Base-by-base conservation (phyloP, 2,888 invertebrate species). In the Hirtodrosophila confusa region DNA sequence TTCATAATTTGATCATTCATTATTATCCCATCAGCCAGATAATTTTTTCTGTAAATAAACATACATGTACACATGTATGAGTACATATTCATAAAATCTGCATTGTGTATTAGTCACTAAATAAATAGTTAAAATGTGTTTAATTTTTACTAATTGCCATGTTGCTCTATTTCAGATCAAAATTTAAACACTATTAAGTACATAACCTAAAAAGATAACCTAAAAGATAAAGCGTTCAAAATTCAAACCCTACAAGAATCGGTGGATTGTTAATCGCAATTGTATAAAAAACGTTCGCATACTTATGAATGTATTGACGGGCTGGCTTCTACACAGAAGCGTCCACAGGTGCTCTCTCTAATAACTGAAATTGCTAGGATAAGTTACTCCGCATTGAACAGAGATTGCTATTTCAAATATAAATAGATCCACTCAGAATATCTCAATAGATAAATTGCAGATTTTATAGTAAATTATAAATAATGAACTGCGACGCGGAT, bases 331-430 rank as follows among this genome's bases (percentile, higher is more conserved):
- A 39, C 17, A 17, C 1, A 17, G 17, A 17, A 6, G 44, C 55
- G 60, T 54, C 39, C 29, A 36, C 29, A 56, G 57, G 40, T 62
- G 47, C 48, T 56, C 41, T 31, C 48, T 56, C 41, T 31, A 41
- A 29, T 24, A 48, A 41, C 39, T 44, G 37, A 62, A 44, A 48
- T 33, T 51, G 36, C 2, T 62, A 43, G 24, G 4, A 37, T 62
- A 37, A 48, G 17, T 58, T 23, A 43, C 2, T 11, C 7, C 4
- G 6, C 9, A 54, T 29, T 31, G 31, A 31, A 9, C 17, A 29
- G 8, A 35, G 33, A 51, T 11, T 9, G n/a, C 3, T 35, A 27
- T 17, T 11, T n/a, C 24, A 63, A 64, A 47, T 10, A 44, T 5
- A 8, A 60, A 58, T 12, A 58, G 12, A 51, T 17, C 0, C 45